These are phyloP conservation scores for Sylvilagus floridanus DNA, from an alignment of 2,797 vertebrate species.

Conservation along the genomic window DNA sequence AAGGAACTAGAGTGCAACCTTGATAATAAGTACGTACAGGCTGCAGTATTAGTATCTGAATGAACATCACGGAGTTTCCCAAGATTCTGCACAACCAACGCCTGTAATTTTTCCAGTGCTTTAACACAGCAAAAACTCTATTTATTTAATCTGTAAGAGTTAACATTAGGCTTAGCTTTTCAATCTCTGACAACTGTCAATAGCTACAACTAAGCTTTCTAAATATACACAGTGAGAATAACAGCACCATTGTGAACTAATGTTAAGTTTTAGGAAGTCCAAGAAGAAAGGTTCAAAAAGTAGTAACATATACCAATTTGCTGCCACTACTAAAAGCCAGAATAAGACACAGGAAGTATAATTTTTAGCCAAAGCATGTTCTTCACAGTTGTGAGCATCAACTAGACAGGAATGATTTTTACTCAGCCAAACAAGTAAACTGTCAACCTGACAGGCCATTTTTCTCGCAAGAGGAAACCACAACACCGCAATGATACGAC, in stretches of 20 bases:
- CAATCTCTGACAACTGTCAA: constrained; percentile 38
- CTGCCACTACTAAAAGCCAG: background rate
- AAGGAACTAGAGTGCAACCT: background rate
- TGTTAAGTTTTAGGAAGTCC: background rate
- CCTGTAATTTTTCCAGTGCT: constrained; percentile 15
- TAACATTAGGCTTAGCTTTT: constrained; percentile 53
- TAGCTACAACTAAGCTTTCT: constrained; percentile 18
- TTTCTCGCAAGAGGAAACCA: constrained; percentile 55
- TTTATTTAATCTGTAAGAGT: constrained; percentile 1
- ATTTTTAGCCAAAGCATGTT: constrained; percentile 44
- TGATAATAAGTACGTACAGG: background rate
- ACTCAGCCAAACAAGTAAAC: constrained; percentile 55
- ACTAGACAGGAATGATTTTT: constrained; percentile 32
- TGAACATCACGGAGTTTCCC: background rate
- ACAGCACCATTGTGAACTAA: constrained; percentile 6
- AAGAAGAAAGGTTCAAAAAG: constrained; percentile 51
- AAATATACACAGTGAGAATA: constrained; percentile 20
- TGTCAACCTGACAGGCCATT: constrained; percentile 9
- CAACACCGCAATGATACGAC: background rate
- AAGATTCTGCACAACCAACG: background rate
- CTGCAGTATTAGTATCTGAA: background rate
- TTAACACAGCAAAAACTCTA: constrained; percentile 43
- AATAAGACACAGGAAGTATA: background rate
- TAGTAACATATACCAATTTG: background rate
- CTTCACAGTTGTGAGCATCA: constrained; percentile 10